Conservation (phyloP, 2,797 vertebrate genomes). For the Podarcis siculus region DNA sequence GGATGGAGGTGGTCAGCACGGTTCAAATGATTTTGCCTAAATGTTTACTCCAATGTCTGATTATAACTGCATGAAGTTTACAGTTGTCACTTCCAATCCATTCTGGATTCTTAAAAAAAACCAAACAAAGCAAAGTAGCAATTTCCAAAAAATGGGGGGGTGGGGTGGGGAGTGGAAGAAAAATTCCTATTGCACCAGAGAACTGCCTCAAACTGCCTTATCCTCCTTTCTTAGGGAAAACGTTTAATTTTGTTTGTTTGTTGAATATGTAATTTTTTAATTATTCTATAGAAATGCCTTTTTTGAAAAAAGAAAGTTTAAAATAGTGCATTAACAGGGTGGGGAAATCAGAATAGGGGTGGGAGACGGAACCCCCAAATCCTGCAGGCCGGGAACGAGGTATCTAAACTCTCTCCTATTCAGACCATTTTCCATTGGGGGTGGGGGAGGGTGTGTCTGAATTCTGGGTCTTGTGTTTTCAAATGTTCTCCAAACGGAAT, state of each 20-base stretch:
- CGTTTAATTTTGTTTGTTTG: background rate
- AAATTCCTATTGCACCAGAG: slow-evolving; percentile 11
- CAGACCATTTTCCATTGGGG: slow-evolving; percentile 5
- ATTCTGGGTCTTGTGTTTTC: background rate
- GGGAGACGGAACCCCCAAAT: background rate
- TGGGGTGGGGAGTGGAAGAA: background rate
- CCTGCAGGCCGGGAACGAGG: slow-evolving; percentile 35
- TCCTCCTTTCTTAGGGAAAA: slow-evolving; percentile 20
- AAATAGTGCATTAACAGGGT: slow-evolving; percentile 19
- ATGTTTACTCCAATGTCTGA: background rate
- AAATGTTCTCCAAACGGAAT: slow-evolving; percentile 41
- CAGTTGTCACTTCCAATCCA: slow-evolving; percentile 9
- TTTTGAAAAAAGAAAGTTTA: slow-evolving; percentile 19
- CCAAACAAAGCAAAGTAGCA: background rate
- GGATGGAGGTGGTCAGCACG: background rate
- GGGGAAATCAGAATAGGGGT: background rate
- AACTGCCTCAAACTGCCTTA: slow-evolving; percentile 38
- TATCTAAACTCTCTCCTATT: background rate
- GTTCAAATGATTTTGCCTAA: background rate
- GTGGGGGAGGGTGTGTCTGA: background rate
- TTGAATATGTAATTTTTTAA: slow-evolving; percentile 37
- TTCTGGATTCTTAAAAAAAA: background rate
- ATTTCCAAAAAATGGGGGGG: background rate
- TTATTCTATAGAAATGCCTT: slow-evolving; percentile 41
- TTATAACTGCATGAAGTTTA: slow-evolving; percentile 16